Percentiles rank a stretch among this genome's conserved stretches.
Conservation (phyloP, 35 echinoderm and acorn worm species). For the Nesometra sesokonis region DNA sequence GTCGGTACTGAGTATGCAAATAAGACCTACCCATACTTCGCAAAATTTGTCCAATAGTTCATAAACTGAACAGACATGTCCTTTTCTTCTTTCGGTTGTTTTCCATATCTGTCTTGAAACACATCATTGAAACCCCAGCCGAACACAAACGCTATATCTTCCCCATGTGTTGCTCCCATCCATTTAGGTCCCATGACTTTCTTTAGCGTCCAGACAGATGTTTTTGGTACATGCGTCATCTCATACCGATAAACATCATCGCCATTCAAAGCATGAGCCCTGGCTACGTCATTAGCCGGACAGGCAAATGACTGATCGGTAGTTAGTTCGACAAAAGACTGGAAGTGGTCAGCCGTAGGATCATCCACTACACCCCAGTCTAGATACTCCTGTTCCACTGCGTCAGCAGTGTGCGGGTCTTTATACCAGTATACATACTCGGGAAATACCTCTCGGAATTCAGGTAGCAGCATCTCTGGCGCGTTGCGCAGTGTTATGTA, state of each 20-base stretch:
- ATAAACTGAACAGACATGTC: slow-evolving; percentile 22
- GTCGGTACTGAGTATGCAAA: too few relatives aligned
- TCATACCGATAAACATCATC: slow-evolving; percentile 27
- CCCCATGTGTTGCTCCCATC: slow-evolving; percentile 43
- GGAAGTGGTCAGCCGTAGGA: slow-evolving; percentile 40
- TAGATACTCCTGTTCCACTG: slow-evolving; percentile 43
- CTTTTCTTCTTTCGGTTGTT: slow-evolving; percentile 29
- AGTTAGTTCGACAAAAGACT: slow-evolving; percentile 17
- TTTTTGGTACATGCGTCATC: slow-evolving; percentile 41
- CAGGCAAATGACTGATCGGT: slow-evolving; percentile 54
- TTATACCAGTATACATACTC: slow-evolving; percentile 28
- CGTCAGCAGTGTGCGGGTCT: slow-evolving; percentile 17
- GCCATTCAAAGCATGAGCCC: slow-evolving; percentile 1
- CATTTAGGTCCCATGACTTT: slow-evolving; percentile 13
- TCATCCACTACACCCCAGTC: slow-evolving; percentile 52
- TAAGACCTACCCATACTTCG: slow-evolving; percentile 45
- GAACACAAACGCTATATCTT: slow-evolving; percentile 58
- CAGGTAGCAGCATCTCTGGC: slow-evolving; percentile 12
- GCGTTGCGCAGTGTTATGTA: neutral
- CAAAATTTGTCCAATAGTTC: slow-evolving; percentile 48
- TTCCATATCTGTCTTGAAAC: neutral
- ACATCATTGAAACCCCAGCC: slow-evolving; percentile 40
- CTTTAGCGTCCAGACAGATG: slow-evolving; percentile 9
- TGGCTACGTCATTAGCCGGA: slow-evolving; percentile 18
- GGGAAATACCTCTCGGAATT: slow-evolving; percentile 26